phyloP scores from a whole-genome alignment of 2,888 invertebrate species.

The Trachelus stipa region DNA sequence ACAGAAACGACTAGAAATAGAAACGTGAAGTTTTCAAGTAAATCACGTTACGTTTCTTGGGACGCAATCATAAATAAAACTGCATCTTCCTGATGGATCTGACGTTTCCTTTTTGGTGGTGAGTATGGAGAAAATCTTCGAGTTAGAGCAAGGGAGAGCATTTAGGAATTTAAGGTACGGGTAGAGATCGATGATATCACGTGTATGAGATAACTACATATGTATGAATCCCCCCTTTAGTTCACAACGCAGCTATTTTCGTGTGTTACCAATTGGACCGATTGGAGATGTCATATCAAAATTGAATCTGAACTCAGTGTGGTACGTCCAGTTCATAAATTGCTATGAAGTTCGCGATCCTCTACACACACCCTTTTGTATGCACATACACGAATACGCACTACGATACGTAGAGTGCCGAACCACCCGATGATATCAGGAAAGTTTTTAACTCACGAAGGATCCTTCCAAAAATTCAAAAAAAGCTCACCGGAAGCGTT shows the following conservation, averaged over 20 bases:
- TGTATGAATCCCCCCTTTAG: not conserved
- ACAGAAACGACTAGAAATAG: not conserved
- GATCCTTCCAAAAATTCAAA: not conserved
- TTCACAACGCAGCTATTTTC: not conserved
- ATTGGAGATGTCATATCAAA: constrained; percentile 1
- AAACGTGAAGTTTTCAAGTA: not conserved
- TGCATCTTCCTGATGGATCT: not conserved
- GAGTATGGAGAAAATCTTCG: not conserved
- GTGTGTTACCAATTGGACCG: not conserved
- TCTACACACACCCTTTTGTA: not conserved
- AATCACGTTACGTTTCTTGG: not conserved
- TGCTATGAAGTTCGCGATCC: not conserved
- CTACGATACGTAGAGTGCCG: not conserved
- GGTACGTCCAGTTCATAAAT: constrained; percentile 7
- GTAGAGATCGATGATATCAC: not conserved
- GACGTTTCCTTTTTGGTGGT: not conserved
- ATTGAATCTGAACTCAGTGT: constrained; percentile 3
- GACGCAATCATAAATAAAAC: not conserved
- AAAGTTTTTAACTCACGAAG: not conserved
- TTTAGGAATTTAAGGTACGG: not conserved
- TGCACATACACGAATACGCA: not conserved
- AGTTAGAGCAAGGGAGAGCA: not conserved
- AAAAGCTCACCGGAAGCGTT: not conserved
- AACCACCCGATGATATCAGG: not conserved
- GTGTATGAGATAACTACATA: not conserved